These are phyloP conservation scores for Heliocidaris tuberculata DNA, from an alignment of 35 echinoderm and acorn worm species.

Conservation along the genomic window DNA sequence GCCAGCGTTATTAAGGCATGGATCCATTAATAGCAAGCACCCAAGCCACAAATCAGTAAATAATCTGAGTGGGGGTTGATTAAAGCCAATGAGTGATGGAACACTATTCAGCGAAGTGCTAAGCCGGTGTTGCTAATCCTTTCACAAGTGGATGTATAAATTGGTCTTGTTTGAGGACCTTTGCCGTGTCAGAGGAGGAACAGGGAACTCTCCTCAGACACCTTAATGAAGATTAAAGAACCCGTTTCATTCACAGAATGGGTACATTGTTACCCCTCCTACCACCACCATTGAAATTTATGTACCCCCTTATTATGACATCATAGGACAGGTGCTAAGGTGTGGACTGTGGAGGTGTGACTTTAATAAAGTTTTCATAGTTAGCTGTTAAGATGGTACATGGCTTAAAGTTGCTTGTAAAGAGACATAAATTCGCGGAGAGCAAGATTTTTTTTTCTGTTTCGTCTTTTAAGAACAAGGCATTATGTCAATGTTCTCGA, in stretches of 20 bases:
- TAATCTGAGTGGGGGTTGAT: background rate
- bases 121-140: background rate
- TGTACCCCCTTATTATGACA: background rate
- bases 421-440: background rate
- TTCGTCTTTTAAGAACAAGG: no score
- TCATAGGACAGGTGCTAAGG: background rate
- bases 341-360: background rate
- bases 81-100: background rate
- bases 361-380: background rate
- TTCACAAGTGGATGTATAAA: slow-evolving; percentile 9
- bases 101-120: background rate
- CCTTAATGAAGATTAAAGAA: slow-evolving; percentile 41
- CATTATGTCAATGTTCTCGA: background rate
- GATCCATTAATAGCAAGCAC: background rate
- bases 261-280: background rate
- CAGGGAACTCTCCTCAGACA: background rate
- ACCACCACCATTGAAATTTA: background rate
- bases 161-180: slow-evolving; percentile 23
- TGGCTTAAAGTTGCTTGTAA: no score
- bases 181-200: background rate
- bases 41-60: slow-evolving; percentile 1
- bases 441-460: background rate
- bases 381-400: background rate
- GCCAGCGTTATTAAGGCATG: background rate
- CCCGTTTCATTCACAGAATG: background rate